These are phyloP conservation scores for Leptopilina syphax DNA, from an alignment of 2,888 invertebrate genomes.

Conservation along the genomic window DNA sequence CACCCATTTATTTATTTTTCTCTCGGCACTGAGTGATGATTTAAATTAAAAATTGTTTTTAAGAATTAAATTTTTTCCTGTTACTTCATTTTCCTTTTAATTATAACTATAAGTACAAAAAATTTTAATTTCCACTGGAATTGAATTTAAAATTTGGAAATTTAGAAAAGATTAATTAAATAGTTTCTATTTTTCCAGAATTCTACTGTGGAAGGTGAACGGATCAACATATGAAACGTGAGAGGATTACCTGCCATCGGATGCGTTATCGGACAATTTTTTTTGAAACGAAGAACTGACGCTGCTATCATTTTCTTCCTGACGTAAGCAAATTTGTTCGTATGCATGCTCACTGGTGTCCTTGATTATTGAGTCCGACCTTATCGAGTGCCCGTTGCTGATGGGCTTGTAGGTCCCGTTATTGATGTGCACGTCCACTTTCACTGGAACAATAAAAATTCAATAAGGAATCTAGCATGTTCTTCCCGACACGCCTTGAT, in stretches of 20 bases:
- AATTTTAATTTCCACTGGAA: too few relatives aligned
- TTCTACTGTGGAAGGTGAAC: background rate
- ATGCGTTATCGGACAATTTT: conserved; percentile 66
- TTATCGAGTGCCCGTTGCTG: conserved; percentile 69
- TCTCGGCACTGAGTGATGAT: too few relatives aligned
- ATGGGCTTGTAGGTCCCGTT: conserved; percentile 67
- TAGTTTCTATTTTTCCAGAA: background rate
- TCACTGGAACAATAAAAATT: conserved; percentile 79
- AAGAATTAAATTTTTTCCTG: too few relatives aligned
- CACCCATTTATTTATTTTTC: background rate
- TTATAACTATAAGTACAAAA: too few relatives aligned
- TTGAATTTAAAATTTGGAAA: too few relatives aligned
- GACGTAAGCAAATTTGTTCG: conserved; percentile 73
- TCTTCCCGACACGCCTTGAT: conserved; percentile 23
- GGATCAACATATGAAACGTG: conserved; percentile 45
- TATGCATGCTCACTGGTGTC: conserved; percentile 73
- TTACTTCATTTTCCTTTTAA: too few relatives aligned
- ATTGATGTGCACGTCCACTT: conserved; percentile 88
- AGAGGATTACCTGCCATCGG: conserved; percentile 67
- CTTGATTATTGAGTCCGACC: conserved; percentile 65
- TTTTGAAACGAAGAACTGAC: conserved; percentile 64
- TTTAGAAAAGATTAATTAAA: too few relatives aligned
- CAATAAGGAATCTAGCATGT: conserved; percentile 14
- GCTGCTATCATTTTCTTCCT: conserved; percentile 67
- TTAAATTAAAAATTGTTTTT: too few relatives aligned